phyloP scores from a whole-genome alignment of 2,888 invertebrate genomes.

The Ophion costatus region DNA sequence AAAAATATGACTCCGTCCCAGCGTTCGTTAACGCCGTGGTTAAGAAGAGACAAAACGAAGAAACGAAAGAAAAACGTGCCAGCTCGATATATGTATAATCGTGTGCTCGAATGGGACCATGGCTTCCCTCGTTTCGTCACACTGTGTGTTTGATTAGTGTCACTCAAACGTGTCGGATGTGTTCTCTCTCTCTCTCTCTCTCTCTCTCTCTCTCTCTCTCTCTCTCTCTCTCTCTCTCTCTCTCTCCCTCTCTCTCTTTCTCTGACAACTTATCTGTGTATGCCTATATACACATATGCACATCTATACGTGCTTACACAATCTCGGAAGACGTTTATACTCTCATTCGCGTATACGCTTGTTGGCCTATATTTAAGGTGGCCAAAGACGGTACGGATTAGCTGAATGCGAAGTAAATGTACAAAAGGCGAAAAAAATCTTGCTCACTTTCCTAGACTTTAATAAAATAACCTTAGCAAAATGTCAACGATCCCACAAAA shows the following conservation, averaged over 20 bases:
- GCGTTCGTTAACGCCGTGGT: conserved; percentile 42
- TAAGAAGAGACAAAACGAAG: conserved; percentile 47
- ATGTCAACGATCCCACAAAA: too few relatives aligned
- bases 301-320: conserved; percentile 7
- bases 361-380: conserved; percentile 44
- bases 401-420: conserved; percentile 3
- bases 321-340: conserved; percentile 65
- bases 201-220: conserved; percentile 21
- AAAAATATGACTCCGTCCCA: conserved; percentile 38
- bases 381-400: neutral
- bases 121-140: conserved; percentile 29
- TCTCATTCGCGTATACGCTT: conserved; percentile 64
- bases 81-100: conserved; percentile 23
- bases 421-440: neutral
- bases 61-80: conserved; percentile 25
- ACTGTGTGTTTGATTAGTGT: conserved; percentile 60
- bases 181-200: conserved; percentile 26
- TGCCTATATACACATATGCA: neutral
- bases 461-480: too few relatives aligned
- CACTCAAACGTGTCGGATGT: conserved; percentile 58
- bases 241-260: conserved; percentile 18
- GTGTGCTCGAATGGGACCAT: conserved; percentile 38
- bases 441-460: neutral
- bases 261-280: conserved; percentile 9
- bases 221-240: conserved; percentile 18